A percentile compares a stretch with the other conserved stretches of the same genome.
These are phyloP conservation scores for Ophion ellenae DNA, from an alignment of 2,888 invertebrate genomes.

Conservation along the genomic window DNA sequence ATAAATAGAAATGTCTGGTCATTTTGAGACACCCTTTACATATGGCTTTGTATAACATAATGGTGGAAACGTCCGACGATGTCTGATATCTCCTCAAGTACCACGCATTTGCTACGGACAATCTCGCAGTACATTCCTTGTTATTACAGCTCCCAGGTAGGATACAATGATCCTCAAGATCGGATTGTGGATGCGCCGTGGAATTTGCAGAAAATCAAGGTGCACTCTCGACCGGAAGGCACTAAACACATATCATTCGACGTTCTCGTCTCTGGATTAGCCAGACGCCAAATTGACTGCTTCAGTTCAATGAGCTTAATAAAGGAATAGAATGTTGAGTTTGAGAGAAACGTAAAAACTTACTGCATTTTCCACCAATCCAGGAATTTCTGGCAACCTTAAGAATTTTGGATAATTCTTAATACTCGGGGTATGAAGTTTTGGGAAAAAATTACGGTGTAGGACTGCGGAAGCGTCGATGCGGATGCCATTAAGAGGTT, in stretches of 20 bases:
- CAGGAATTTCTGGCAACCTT: background rate
- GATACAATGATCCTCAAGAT: conserved; percentile 43
- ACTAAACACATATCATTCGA: background rate
- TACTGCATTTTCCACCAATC: background rate
- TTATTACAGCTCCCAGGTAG: conserved; percentile 43
- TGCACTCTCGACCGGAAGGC: background rate
- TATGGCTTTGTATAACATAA: background rate
- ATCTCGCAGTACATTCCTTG: conserved; percentile 53
- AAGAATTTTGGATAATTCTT: background rate
- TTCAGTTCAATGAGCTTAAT: background rate
- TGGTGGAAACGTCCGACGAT: conserved; percentile 22
- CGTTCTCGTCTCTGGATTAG: background rate
- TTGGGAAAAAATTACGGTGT: background rate
- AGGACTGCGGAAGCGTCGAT: background rate
- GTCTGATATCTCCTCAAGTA: conserved; percentile 58
- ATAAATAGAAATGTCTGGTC: too few relatives aligned
- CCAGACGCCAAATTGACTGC: background rate
- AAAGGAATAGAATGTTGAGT: background rate
- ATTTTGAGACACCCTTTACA: background rate
- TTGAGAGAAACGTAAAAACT: background rate
- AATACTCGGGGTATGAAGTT: background rate
- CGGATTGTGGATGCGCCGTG: conserved; percentile 24
- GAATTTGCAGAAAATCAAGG: conserved; percentile 22
- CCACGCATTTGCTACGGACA: conserved; percentile 51
- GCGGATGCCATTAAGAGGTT: background rate